Percentiles rank a stretch among this genome's conserved stretches.
phyloP scores from a whole-genome alignment of 1,140 invertebrate genomes.

The Formica selysi region DNA sequence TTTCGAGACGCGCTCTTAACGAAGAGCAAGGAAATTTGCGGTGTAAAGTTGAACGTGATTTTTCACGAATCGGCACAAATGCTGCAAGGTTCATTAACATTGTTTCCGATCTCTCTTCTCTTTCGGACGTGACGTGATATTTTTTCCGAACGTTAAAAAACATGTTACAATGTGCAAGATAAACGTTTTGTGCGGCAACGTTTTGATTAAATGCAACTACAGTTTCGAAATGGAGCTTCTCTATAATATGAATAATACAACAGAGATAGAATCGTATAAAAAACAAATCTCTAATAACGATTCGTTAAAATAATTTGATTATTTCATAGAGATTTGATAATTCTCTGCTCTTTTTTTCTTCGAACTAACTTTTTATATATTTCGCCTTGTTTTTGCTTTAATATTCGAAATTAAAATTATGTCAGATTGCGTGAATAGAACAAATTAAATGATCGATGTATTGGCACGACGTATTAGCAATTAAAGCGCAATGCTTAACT shows the following conservation, averaged over 20 bases:
- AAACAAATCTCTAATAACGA: neutral
- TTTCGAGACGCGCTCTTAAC: conserved; percentile 15
- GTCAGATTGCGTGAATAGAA: neutral
- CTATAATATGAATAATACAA: neutral
- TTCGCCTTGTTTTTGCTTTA: neutral
- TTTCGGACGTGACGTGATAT: neutral
- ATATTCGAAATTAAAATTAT: conserved; percentile 7
- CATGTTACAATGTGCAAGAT: neutral
- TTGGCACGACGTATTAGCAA: conserved; percentile 17
- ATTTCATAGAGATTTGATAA: neutral
- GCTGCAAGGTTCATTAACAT: conserved; percentile 1
- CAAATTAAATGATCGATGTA: conserved; percentile 46
- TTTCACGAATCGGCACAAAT: neutral
- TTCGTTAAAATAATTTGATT: neutral
- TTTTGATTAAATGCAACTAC: neutral
- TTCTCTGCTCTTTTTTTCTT: neutral
- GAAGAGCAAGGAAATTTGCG: conserved; percentile 23
- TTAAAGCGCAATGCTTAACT: conserved; percentile 31
- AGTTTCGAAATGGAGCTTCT: neutral
- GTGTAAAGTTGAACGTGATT: conserved; percentile 23
- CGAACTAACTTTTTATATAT: neutral
- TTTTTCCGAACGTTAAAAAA: neutral
- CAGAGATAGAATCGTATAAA: no score
- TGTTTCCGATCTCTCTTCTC: neutral
- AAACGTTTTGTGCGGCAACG: neutral